Conservation (phyloP, 2,113 vertebrate genomes). For the Lynx canadensis region DNA sequence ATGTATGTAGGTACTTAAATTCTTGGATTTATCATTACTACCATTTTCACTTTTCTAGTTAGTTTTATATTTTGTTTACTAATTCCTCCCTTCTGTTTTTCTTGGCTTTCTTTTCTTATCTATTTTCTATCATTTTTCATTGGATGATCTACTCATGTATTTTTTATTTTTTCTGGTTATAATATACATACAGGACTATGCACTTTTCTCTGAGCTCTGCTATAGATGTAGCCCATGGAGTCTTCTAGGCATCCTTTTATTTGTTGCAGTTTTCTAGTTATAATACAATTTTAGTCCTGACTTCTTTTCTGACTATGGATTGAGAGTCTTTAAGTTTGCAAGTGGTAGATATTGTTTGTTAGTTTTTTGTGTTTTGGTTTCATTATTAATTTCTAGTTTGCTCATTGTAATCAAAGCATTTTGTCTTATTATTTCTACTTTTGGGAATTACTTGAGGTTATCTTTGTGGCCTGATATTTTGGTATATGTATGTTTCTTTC, state of each 20-base stretch:
- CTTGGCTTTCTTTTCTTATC: neutral
- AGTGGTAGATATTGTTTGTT: neutral
- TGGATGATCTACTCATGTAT: neutral
- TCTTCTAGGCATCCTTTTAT: neutral
- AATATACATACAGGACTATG: neutral
- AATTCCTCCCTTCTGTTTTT: neutral
- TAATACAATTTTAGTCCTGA: neutral
- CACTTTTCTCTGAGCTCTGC: neutral
- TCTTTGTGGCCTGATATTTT: neutral
- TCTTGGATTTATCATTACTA: neutral
- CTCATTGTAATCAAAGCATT: neutral
- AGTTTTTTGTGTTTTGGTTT: neutral
- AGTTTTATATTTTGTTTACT: neutral
- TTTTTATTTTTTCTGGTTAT: neutral
- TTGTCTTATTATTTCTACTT: slow-evolving; percentile 22
- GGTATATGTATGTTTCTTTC: neutral
- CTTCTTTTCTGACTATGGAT: neutral
- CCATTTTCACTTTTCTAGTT: neutral
- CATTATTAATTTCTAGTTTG: neutral
- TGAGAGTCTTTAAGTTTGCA: neutral
- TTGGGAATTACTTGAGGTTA: neutral
- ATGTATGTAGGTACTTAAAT: neutral
- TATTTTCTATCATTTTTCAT: neutral
- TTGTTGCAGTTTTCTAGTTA: neutral
- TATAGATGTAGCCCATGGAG: neutral